Evolutionary conservation across 2,113 vertebrate species (phyloP).

Genomic region (Chelonoidis abingdonii): DNA sequence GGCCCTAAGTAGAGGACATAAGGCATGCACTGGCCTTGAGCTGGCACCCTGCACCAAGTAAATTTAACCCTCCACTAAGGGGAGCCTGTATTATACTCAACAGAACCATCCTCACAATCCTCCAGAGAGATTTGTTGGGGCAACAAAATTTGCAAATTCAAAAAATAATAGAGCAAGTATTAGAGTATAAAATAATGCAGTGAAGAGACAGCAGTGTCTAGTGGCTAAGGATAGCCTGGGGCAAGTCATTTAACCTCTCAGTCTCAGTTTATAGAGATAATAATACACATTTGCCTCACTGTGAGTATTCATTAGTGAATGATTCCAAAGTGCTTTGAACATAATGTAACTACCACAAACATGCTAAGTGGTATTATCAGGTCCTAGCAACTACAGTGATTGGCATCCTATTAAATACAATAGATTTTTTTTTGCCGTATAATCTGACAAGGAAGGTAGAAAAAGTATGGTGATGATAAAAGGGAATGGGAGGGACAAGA

Average conservation of each 20-base stretch:
- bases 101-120: not conserved
- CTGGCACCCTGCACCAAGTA: fast-evolving
- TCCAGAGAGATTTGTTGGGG: not conserved
- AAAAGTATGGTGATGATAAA: not conserved
- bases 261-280: not conserved
- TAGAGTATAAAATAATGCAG: not conserved
- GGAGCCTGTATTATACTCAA: fast-evolving
- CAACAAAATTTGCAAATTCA: not conserved
- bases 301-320: fast-evolving
- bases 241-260: not conserved
- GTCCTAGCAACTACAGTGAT: not conserved
- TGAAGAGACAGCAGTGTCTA: not conserved
- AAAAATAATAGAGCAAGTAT: not conserved
- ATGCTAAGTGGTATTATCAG: not conserved
- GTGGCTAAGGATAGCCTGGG: not conserved
- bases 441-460: not conserved
- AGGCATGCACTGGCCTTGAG: not conserved
- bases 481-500: not conserved
- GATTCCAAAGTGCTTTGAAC: not conserved
- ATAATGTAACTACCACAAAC: not conserved
- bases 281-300: not conserved
- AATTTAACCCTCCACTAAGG: not conserved
- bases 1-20: not conserved
- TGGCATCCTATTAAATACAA: not conserved
- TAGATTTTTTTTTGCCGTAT: not conserved